Conservation (phyloP, 1,140 invertebrate genomes). For the Hylyphantes graminicola region DNA sequence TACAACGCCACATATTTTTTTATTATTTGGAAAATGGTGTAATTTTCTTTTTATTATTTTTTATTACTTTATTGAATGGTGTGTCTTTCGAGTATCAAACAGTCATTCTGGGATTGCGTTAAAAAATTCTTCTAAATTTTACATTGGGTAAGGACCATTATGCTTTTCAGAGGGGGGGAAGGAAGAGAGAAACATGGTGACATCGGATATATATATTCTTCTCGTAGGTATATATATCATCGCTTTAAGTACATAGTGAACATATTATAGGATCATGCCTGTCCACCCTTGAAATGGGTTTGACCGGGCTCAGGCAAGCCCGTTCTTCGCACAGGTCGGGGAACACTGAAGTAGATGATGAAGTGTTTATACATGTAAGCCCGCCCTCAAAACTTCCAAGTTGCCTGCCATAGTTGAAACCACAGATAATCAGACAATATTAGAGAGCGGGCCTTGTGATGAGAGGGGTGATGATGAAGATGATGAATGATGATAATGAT, state of each 20-base stretch:
- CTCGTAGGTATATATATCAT: slow-evolving; percentile 48
- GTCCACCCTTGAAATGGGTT: slow-evolving; percentile 20
- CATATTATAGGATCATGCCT: slow-evolving; percentile 55
- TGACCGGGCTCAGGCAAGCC: slow-evolving; percentile 38
- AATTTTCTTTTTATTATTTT: not conserved
- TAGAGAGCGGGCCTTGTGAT: slow-evolving; percentile 51
- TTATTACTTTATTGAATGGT: slow-evolving; percentile 15
- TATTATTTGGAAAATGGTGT: not conserved
- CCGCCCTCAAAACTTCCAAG: slow-evolving; percentile 30
- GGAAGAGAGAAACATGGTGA: slow-evolving; percentile 40
- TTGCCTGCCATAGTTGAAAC: slow-evolving; percentile 59
- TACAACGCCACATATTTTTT: no score
- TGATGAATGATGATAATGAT: slow-evolving; percentile 1
- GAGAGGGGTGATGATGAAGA: not conserved
- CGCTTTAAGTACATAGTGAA: slow-evolving; percentile 56
- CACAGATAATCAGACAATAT: slow-evolving; percentile 56
- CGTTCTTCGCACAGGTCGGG: slow-evolving; percentile 19
- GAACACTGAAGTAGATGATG: slow-evolving; percentile 30
- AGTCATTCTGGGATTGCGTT: slow-evolving; percentile 44
- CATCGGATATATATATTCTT: slow-evolving; percentile 52
- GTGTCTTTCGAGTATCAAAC: slow-evolving; percentile 53
- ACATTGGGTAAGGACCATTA: slow-evolving; percentile 24
- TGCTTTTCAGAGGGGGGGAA: slow-evolving; percentile 29
- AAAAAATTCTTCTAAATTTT: slow-evolving; percentile 43
- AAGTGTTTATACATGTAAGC: slow-evolving; percentile 48